Conservation (phyloP, 2,888 invertebrate species). For the Xylophagus ater region DNA sequence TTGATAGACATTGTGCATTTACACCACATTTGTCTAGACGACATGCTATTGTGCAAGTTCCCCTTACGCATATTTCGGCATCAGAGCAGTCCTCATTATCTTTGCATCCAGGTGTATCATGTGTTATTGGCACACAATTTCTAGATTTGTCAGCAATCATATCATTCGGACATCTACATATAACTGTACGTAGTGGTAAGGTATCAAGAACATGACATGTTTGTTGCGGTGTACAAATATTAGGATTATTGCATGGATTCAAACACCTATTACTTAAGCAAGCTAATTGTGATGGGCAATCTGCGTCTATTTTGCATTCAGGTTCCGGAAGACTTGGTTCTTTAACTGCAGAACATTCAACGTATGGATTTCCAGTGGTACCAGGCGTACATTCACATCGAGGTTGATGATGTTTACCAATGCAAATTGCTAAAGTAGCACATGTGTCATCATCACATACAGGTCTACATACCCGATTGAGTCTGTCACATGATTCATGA, state of each 20-base stretch:
- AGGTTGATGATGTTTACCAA: constrained; percentile 63
- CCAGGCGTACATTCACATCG: constrained; percentile 66
- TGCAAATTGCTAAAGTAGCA: constrained; percentile 64
- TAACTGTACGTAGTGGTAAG: constrained; percentile 68
- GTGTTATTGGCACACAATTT: constrained; percentile 52
- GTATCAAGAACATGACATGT: constrained; percentile 69
- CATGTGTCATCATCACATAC: constrained; percentile 76
- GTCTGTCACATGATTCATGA: constrained; percentile 70
- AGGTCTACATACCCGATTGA: constrained; percentile 71
- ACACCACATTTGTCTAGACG: constrained; percentile 65
- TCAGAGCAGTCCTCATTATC: constrained; percentile 64
- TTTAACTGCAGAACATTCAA: constrained; percentile 49
- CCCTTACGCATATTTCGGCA: constrained; percentile 62
- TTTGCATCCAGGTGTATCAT: constrained; percentile 50
- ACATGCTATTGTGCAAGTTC: constrained; percentile 70
- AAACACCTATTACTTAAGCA: constrained; percentile 67
- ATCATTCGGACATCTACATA: constrained; percentile 77
- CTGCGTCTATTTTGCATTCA: constrained; percentile 63
- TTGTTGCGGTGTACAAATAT: constrained; percentile 66
- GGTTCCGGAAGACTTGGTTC: constrained; percentile 34
- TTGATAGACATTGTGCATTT: constrained; percentile 69
- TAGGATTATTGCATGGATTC: constrained; percentile 61
- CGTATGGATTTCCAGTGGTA: constrained; percentile 66
- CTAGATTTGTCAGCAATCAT: constrained; percentile 62
- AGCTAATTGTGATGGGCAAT: constrained; percentile 62